Base-by-base conservation (phyloP, 2,797 vertebrate genomes). In the Sparidentex hasta region DNA sequence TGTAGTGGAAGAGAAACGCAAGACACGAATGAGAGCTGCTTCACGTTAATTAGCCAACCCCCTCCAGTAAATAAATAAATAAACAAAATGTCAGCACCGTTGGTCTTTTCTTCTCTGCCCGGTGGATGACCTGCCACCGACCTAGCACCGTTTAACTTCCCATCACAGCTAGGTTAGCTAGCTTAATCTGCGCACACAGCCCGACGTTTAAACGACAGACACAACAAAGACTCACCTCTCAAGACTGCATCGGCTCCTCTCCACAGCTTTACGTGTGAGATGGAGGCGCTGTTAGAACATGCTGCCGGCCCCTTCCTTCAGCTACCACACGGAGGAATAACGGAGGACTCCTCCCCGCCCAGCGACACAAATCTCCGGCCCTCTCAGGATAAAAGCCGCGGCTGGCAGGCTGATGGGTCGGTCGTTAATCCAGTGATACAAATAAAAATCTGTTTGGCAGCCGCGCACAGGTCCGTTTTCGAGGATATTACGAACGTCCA, bases 341-440 rank as follows among this genome's bases (percentile, higher is more conserved):
- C 80, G 33, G 52, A 51, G 69, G 88, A 83, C 91, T 93, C 92
- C 92, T 91, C 91, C 91, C 93, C 55, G 88, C 73, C 83, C 87
- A 46, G 44, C 88, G 68, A 85, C 76, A 74, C 92, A 86, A 85
- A 88, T 87, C 87, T 87, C 86, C 91, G 95, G 94, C 93, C 93
- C 77, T 78, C 77, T 77, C 78, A 73, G 84, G 92, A 90, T 93
- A 90, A 94, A 85, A 85, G 82, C 89, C 68, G 84, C 73, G 51
- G 52, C 78, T 80, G 77, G 57, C 12, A 76, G 82, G 78, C 79
- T 54, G 86, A 84, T 67, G 85, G n/a, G n/a, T n/a, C n/a, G n/a
- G 21, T 68, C 75, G 73, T 52, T 93, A 93, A 93, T 95, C 92
- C 90, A 75, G 83, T 85, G 78, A 78, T 77, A 43, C 47, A 65